Evolutionary conservation across 2,888 invertebrate genomes (phyloP).

Genomic region (Formica aserva): DNA sequence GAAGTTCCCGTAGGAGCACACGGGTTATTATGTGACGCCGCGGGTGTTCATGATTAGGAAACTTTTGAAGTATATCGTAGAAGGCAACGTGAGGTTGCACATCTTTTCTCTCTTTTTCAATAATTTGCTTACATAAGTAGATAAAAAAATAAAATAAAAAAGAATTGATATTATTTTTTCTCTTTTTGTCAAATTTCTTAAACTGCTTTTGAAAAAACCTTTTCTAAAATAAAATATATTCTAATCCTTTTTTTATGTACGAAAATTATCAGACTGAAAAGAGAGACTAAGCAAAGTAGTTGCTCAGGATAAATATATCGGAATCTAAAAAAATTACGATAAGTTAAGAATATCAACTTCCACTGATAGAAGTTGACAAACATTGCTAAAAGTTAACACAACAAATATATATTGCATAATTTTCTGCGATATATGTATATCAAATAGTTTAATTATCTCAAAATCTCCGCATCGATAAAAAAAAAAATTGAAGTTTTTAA

Average conservation of each 20-base stretch:
- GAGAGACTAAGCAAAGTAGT: background rate
- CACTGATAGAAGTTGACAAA: background rate
- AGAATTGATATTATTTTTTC: background rate
- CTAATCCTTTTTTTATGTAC: background rate
- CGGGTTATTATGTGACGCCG: background rate
- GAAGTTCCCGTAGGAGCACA: constrained; percentile 1
- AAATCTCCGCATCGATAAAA: background rate
- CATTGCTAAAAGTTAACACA: too few species aligned
- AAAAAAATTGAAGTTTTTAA: background rate
- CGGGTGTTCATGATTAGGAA: constrained; percentile 27
- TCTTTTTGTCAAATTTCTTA: background rate
- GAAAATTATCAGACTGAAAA: background rate
- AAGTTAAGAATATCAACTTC: background rate
- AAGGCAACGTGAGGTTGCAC: background rate
- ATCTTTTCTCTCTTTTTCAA: background rate
- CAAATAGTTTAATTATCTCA: background rate
- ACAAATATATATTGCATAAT: too few species aligned
- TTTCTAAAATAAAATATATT: background rate
- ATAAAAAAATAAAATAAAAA: background rate
- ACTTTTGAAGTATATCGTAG: background rate
- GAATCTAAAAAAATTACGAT: background rate
- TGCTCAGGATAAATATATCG: background rate
- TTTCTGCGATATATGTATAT: too few species aligned
- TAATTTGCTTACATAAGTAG: background rate
- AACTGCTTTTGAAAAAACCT: background rate